Evolutionary conservation across 1,140 invertebrate genomes (phyloP).

Genomic region (Trachymyrmex cornetzi): DNA sequence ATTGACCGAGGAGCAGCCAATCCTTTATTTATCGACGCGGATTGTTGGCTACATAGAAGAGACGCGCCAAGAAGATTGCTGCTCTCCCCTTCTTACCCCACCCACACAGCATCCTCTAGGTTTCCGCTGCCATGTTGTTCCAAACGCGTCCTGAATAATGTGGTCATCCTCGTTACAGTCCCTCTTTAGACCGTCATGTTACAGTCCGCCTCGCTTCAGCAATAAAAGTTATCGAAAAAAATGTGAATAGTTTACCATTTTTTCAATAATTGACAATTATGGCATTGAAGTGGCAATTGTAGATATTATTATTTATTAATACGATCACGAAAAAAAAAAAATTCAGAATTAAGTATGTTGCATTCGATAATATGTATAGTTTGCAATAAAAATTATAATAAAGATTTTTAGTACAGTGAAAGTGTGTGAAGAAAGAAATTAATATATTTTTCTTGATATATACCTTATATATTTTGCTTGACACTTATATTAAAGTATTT

Average conservation of each 20-base stretch:
- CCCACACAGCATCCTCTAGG: slow-evolving; percentile 33
- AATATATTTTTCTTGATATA: too few relatives aligned
- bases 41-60: slow-evolving; percentile 81
- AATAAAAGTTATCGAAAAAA: slow-evolving; percentile 41
- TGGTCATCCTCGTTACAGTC: slow-evolving; percentile 79
- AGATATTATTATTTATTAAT: neutral
- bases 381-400: slow-evolving; percentile 21
- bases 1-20: slow-evolving; percentile 86
- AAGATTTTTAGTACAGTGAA: neutral
- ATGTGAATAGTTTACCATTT: slow-evolving; percentile 11
- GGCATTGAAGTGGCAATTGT: neutral
- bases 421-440: neutral
- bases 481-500: slow-evolving; percentile 48
- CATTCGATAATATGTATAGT: neutral
- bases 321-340: neutral
- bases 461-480: neutral
- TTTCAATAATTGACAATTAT: neutral
- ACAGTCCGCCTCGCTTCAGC: slow-evolving; percentile 37
- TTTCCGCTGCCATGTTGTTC: slow-evolving; percentile 78
- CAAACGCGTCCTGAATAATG: slow-evolving; percentile 84
- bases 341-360: neutral
- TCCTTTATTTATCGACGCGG: slow-evolving; percentile 86
- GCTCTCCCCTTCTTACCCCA: slow-evolving; percentile 48
- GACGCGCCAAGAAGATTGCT: slow-evolving; percentile 79
- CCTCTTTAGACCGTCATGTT: slow-evolving; percentile 57